These are phyloP conservation scores for Dermatemys mawii DNA, from an alignment of 2,113 vertebrate genomes.

Conservation along the genomic window DNA sequence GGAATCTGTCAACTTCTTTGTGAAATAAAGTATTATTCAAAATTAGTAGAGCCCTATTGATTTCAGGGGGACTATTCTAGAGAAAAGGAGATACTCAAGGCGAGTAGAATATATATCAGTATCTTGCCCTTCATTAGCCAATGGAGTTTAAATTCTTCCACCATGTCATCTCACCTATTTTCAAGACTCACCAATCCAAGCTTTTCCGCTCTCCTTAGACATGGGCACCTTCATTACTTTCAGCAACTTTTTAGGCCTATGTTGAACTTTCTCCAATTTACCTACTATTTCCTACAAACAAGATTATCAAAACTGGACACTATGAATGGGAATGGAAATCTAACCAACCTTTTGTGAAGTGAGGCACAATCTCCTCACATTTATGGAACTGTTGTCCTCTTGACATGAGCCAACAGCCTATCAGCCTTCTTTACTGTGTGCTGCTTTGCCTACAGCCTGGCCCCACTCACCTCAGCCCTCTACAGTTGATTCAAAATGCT, in stretches of 20 bases:
- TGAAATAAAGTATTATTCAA: too few species aligned
- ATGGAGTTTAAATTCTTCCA: background rate
- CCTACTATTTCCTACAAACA: background rate
- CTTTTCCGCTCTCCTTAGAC: background rate
- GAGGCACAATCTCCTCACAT: background rate
- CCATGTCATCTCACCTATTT: background rate
- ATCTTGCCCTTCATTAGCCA: background rate
- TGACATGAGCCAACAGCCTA: background rate
- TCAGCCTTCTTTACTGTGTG: background rate
- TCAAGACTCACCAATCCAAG: fast-evolving
- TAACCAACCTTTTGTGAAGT: background rate
- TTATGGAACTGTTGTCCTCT: background rate
- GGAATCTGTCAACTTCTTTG: background rate
- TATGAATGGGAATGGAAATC: background rate
- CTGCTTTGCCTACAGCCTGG: background rate
- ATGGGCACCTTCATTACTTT: background rate
- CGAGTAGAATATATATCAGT: background rate
- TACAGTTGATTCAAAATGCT: background rate
- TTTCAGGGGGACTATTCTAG: background rate
- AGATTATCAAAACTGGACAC: background rate
- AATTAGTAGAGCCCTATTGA: background rate
- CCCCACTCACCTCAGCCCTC: background rate
- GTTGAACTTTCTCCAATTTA: background rate
- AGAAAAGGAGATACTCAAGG: background rate
- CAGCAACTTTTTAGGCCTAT: background rate